These are phyloP conservation scores for Loxodonta africana DNA, from an alignment of 2,113 vertebrate species.

Conservation along the genomic window DNA sequence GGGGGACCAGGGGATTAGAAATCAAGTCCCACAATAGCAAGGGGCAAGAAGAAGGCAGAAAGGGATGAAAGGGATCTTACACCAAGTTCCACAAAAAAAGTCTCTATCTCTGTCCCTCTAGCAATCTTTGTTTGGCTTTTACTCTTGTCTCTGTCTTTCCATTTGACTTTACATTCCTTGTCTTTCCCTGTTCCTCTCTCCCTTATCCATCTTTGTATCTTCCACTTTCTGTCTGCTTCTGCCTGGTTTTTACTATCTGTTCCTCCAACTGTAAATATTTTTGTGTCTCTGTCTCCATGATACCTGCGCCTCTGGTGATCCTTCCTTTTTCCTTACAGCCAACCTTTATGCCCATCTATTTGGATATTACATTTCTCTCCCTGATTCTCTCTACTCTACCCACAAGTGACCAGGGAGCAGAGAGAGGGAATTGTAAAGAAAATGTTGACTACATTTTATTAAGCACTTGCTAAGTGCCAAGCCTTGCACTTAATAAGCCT, in stretches of 20 bases:
- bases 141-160: not conserved
- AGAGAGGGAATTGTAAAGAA: constrained; percentile 49
- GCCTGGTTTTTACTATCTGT: not conserved
- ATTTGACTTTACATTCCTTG: not conserved
- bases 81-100: not conserved
- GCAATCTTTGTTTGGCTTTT: not conserved
- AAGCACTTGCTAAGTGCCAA: constrained; percentile 41
- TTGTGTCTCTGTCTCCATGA: not conserved
- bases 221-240: constrained; percentile 43
- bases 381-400: not conserved
- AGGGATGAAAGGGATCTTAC: not conserved
- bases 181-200: not conserved
- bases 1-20: not conserved
- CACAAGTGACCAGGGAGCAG: constrained; percentile 19
- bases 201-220: not conserved
- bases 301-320: not conserved
- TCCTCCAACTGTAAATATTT: not conserved
- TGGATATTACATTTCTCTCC: not conserved
- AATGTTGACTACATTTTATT: constrained; percentile 39
- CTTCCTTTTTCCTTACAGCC: not conserved
- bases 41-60: not conserved
- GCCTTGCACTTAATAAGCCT: constrained; percentile 26
- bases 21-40: not conserved
- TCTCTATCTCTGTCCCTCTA: not conserved
- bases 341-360: not conserved